Base-by-base conservation (phyloP, 1,140 invertebrate species). In the Drosophila sucinea region DNA sequence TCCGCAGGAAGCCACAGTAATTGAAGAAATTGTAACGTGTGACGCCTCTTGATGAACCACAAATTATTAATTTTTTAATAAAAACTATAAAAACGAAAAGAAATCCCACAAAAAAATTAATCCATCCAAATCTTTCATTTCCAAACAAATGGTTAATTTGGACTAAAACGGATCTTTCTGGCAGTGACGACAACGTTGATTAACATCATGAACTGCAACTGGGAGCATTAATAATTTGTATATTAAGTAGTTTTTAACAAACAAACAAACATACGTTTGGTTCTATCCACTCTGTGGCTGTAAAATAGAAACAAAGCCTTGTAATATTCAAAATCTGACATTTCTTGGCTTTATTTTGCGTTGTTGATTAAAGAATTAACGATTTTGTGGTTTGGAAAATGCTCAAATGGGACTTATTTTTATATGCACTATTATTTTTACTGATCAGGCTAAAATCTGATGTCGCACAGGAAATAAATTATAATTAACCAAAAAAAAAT, bases 1-100 rank as follows among this genome's bases (percentile, higher is more conserved):
- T 98, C 95, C 95, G 98, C 91, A 97, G 95, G 95, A 98, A 98
- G 94, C 97, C 97, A 92, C 97, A 98, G 92, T 98, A 96, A 51
- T 8, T 27, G 8, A 44, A 23, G 7, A 51, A 94, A 81, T 74
- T 79, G 79, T 79, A 60, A 70, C n/a, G 56, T 58, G 30, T 38
- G 44, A 57, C 38, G 69, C 69, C 57, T 83, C 67, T 71, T 51
- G 85, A 78, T 89, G 81, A 89, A 77, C 77, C 77, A 77, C 81
- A 82, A 90, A 91, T 86, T 89, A 87, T 85, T 90, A 86, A 90
- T 90, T 90, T 90, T 90, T 90, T 90, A 90, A 90, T 90, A 87
- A 87, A 86, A 86, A 72, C 74, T 81, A 55, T 65, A 79, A 84
- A 80, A 90, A 78, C 79, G 71, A 79, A 90, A 83, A 86, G 69